A percentile compares a stretch with the other conserved stretches of the same genome.
Evolutionary conservation across 2,888 invertebrate genomes (phyloP).

Genomic region (Eupelmus urozonus): DNA sequence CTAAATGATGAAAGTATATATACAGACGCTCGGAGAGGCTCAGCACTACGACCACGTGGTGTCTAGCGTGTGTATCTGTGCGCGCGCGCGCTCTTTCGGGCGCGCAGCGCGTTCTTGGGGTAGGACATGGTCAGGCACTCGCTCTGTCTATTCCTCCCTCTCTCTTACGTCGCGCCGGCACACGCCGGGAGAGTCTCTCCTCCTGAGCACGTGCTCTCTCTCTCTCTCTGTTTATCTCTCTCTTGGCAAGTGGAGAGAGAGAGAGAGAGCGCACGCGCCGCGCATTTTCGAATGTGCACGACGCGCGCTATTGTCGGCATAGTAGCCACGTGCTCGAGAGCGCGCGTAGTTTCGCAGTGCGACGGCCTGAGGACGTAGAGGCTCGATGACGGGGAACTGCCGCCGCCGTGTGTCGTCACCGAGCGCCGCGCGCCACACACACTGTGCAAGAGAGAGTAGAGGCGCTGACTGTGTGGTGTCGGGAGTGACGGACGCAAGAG

Average conservation of each 20-base stretch:
- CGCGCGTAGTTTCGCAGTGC: constrained; percentile 37
- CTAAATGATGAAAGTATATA: constrained; percentile 51
- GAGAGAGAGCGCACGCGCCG: background rate
- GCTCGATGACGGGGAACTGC: too few species aligned
- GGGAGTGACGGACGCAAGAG: too few species aligned
- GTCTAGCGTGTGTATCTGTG: background rate
- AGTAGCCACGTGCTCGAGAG: background rate
- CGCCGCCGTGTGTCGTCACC: too few species aligned
- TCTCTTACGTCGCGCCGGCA: too few species aligned
- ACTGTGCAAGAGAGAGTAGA: too few species aligned
- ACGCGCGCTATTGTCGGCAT: too few species aligned
- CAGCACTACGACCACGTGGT: background rate
- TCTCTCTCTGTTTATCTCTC: constrained; percentile 4
- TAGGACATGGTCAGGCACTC: constrained; percentile 69
- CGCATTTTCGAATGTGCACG: background rate
- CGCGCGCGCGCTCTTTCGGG: constrained; percentile 11
- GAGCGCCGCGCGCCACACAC: too few species aligned
- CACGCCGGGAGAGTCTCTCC: too few species aligned
- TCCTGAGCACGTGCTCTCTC: background rate
- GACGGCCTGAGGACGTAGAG: background rate
- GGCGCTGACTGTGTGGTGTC: too few species aligned
- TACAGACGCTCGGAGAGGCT: background rate
- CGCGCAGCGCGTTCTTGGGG: constrained; percentile 64
- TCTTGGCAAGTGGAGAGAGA: background rate
- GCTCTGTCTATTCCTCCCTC: constrained; percentile 21